phyloP scores from a whole-genome alignment of 2,888 invertebrate species.

The Selenia dentaria region DNA sequence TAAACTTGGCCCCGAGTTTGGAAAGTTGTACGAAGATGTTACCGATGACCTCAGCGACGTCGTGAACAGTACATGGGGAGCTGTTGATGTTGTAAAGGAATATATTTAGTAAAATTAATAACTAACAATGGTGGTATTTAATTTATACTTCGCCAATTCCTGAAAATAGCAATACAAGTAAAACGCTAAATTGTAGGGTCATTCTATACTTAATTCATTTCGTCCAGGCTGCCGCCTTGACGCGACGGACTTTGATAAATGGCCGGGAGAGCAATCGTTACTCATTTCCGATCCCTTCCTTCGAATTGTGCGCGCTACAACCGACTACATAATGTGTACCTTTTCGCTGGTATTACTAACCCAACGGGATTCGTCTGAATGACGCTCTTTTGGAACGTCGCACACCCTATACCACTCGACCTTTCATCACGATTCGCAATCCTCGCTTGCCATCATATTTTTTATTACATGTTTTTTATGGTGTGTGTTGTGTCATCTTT shows the following conservation, averaged over 20 bases:
- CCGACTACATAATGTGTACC: conserved; percentile 56
- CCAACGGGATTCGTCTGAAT: conserved; percentile 47
- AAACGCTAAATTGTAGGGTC: too few species aligned
- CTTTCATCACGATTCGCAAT: conserved; percentile 35
- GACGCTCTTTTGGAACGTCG: conserved; percentile 47
- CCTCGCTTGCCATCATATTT: conserved; percentile 28
- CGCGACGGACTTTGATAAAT: conserved; percentile 76
- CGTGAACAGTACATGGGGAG: too few species aligned
- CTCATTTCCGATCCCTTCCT: conserved; percentile 73
- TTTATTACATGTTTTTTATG: conserved; percentile 12
- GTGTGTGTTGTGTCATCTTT: conserved; percentile 14
- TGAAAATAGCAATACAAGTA: too few species aligned
- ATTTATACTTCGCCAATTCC: too few species aligned
- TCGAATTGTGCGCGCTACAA: conserved; percentile 48
- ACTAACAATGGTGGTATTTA: too few species aligned
- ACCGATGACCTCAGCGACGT: too few species aligned
- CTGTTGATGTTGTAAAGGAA: too few species aligned
- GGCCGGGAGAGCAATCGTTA: conserved; percentile 70
- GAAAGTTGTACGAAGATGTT: too few species aligned
- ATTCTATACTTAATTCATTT: conserved; percentile 42
- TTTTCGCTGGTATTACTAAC: conserved; percentile 54
- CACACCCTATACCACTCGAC: conserved; percentile 24
- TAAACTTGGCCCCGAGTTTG: too few species aligned
- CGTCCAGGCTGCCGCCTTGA: conserved; percentile 54
- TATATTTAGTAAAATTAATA: too few species aligned